Base-by-base conservation (phyloP, 1,140 invertebrate genomes). In the Drosophila prosaltans region DNA sequence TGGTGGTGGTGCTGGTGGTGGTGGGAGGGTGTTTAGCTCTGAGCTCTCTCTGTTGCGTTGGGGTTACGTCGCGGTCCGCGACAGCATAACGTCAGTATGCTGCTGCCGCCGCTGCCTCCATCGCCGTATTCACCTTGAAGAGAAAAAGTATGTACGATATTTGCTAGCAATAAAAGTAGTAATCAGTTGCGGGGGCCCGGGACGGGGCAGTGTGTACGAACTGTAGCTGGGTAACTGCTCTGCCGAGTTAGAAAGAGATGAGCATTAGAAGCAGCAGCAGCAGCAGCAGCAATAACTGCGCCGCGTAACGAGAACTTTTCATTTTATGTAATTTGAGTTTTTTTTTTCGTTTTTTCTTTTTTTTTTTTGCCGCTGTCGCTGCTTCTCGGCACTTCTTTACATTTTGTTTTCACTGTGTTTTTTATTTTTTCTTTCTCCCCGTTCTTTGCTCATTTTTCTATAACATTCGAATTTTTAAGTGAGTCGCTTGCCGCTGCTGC, bases 91-190 rank as follows among this genome's bases (percentile, higher is more conserved):
- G 65, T 61, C 11, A 6, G 28, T 43, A 36, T 36, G 6, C 32
- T 36, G 51, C 60, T 24, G 54, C 24, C 59, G 62, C 16, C 16
- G 16, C 16, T 16, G 16, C 16, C 16, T 16, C 16, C 16, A 16
- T 16, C 40, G 54, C 24, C 59, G 62, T 66, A 72, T 69, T 74
- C 84, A 89, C 89, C 89, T 91, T 91, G 59, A 48, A 55, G 75
- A 78, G 83, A 76, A 78, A 81, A 58, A 77, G 75, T 75, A 75
- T 72, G 77, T 79, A 78, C 74, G 82, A 85, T 89, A 90, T 91
- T 91, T 90, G 84, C 81, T 91, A 80, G 91, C 89, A 92, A 92
- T 92, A 92, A 92, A 92, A 92, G 85, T 92, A 92, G 91, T 92
- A 92, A 92, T 92, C 88, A 92, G 79, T 77, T 74, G 78, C 67